Base-by-base conservation (phyloP, 1,140 invertebrate genomes). In the Protaetia brevitarsis region DNA sequence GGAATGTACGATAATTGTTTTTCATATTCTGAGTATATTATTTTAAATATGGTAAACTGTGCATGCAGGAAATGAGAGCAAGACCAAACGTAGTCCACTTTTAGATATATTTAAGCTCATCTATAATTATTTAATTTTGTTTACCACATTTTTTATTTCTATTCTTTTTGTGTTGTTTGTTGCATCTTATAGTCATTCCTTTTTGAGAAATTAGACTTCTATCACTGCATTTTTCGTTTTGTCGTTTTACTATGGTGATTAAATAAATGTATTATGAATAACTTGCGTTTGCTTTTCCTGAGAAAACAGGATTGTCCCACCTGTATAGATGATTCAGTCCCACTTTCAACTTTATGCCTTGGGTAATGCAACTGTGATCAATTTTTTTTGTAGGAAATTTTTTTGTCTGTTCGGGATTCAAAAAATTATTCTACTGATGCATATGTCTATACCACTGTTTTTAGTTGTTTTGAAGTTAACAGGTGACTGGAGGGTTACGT, bases 71-170 rank as follows among this genome's bases (percentile, higher is more conserved):
- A 51, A 51, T 51, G 41, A 51, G 19, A 51, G 19, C 16, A 51
- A 51, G 41, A 51, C 41, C 41, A 51, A 51, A 51, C 16, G 41
- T 51, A 51, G 41, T 51, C 41, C 16, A 51, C 41, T 51, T 51
- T 51, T 51, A 51, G 41, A 19, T 51, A 51, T 19, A 45, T 45
- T 16, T 45, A 45, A 26, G 2, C 41, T 51, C 41, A 51, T 51
- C 41, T 51, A 8, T 23, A 19, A 16, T 10, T 51, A 45, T 11
- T 16, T 45, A 13, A 19, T 45, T n/a, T n/a, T 45, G 41, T 7
- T 16, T 34, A n/a, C 31, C 11, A 23, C 26, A 7, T 51, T 51
- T 51, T 21, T 45, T 51, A 51, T 51, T 51, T 51, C 21, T 19
- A 19, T 8, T 51, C 26, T 19, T 19, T 51, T 23, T 51, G 19